Evolutionary conservation across 1,140 invertebrate genomes (phyloP), one percentile per base, ranked within the genome.

Genomic region (Zaprionus africanus): DNA sequence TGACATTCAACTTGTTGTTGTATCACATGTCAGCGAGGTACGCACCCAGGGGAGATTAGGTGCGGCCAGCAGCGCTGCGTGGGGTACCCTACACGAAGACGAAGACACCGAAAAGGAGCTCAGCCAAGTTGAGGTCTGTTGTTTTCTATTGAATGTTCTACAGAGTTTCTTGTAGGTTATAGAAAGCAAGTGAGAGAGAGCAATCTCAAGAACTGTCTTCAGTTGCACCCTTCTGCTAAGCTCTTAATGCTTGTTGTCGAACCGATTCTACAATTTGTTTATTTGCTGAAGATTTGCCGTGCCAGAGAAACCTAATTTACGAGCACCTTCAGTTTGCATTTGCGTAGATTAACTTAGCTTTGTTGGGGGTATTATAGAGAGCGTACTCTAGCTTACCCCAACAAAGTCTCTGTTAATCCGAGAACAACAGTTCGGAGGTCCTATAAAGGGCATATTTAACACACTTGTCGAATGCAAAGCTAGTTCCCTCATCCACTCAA

Each of bases 31-130:
- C 9, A 19, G 12, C 46, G 11, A 22, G 46, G 19, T 22, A 51
- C 46, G 46, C 46, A 51, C 46, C 46, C 41, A 17, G 41, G n/a
- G n/a, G 41, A 46, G 41, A 17, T 46, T 51, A 24, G 46, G 46
- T 24, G 17, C 19, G 46, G 46, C 19, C 19, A 51, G 19, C 41
- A 51, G 19, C 46, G 46, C 17, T 51, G 19, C 12, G 9, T 19
- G 46, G 19, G 17, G 46, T 24, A 51, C 46, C 46, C 46, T 51
- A 51, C 46, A n/a, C n/a, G 31, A 11, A 34, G 31, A 34, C 31
- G 9, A 31, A 31, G 2, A 31, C 9, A 31, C 31, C 9, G 3
- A 31, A 1, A 31, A 9, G 5, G n/a, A 43, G 41, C 41, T 43
- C 0, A 2, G 4, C 15, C 15, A 41, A 43, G 19, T 24, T 24